These are phyloP conservation scores for Caenorhabditis japonica DNA, from an alignment of 2,888 invertebrate species.

Conservation along the genomic window DNA sequence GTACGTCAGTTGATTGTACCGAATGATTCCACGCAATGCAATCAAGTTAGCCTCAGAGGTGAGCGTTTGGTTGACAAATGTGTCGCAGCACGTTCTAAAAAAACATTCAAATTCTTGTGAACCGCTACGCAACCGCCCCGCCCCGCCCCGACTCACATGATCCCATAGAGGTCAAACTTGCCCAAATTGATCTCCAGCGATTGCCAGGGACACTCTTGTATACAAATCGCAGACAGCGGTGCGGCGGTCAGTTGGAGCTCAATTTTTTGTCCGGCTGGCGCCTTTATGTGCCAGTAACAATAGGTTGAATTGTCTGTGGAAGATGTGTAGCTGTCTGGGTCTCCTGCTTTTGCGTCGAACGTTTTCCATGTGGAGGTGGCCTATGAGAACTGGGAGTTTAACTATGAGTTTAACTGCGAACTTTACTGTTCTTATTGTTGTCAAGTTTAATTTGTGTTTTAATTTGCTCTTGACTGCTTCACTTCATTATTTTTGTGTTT, in stretches of 20 bases:
- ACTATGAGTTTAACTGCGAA: background rate
- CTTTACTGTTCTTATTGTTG: conserved; percentile 1
- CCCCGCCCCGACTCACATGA: conserved; percentile 33
- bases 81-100: conserved; percentile 53
- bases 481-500: too few relatives aligned
- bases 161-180: conserved; percentile 46
- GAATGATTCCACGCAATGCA: conserved; percentile 37
- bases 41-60: conserved; percentile 35
- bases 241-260: conserved; percentile 23
- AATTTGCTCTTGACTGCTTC: too few relatives aligned
- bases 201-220: conserved; percentile 54
- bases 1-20: conserved; percentile 47
- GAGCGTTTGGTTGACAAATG: conserved; percentile 32
- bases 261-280: conserved; percentile 23
- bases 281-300: conserved; percentile 57
- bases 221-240: conserved; percentile 37
- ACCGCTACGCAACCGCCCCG: background rate
- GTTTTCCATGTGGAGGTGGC: conserved; percentile 49
- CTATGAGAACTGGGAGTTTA: background rate
- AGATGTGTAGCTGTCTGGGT: conserved; percentile 43
- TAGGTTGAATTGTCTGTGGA: conserved; percentile 21
- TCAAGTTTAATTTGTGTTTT: too few relatives aligned
- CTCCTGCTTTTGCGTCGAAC: conserved; percentile 48
- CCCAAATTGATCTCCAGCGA: conserved; percentile 50
- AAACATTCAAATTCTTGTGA: background rate